These are phyloP conservation scores for Monoplex corrugatus DNA, from an alignment of 2,888 invertebrate genomes.

Conservation along the genomic window DNA sequence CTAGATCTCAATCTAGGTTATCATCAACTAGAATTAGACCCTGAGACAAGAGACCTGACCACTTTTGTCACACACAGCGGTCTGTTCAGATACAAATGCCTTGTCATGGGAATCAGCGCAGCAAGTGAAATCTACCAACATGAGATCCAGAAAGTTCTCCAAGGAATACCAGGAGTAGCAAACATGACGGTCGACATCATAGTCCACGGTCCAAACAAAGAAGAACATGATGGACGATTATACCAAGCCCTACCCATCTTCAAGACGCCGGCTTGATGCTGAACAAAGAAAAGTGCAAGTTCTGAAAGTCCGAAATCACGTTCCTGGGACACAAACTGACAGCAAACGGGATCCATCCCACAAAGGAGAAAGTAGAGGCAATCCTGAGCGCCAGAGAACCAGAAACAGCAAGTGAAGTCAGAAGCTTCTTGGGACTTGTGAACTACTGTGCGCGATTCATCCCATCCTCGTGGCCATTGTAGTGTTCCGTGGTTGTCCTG, in stretches of 20 bases:
- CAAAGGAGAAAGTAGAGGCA: constrained; percentile 48
- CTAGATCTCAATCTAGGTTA: constrained; percentile 58
- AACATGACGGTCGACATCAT: constrained; percentile 59
- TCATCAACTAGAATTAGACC: constrained; percentile 52
- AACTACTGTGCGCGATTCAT: constrained; percentile 35
- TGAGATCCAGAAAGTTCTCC: constrained; percentile 48
- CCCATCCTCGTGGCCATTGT: too few species aligned
- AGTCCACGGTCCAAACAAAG: constrained; percentile 55
- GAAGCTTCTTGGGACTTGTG: constrained; percentile 22
- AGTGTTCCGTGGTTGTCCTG: too few species aligned
- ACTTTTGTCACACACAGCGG: constrained; percentile 49
- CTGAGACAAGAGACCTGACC: constrained; percentile 48
- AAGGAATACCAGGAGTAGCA: constrained; percentile 27
- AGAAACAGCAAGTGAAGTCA: constrained; percentile 33
- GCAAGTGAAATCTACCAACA: constrained; percentile 57
- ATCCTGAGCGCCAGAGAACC: constrained; percentile 48
- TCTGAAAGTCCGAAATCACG: constrained; percentile 54
- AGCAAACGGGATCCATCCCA: constrained; percentile 45
- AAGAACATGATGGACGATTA: constrained; percentile 59
- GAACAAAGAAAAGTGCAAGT: constrained; percentile 61
- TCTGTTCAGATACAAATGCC: constrained; percentile 44
- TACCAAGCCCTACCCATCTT: constrained; percentile 51
- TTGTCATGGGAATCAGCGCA: constrained; percentile 45
- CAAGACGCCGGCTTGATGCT: constrained; percentile 58
- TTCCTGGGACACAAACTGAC: constrained; percentile 55